These are phyloP conservation scores for Papilio aristodemus DNA, from an alignment of 1,140 invertebrate genomes.

Conservation along the genomic window DNA sequence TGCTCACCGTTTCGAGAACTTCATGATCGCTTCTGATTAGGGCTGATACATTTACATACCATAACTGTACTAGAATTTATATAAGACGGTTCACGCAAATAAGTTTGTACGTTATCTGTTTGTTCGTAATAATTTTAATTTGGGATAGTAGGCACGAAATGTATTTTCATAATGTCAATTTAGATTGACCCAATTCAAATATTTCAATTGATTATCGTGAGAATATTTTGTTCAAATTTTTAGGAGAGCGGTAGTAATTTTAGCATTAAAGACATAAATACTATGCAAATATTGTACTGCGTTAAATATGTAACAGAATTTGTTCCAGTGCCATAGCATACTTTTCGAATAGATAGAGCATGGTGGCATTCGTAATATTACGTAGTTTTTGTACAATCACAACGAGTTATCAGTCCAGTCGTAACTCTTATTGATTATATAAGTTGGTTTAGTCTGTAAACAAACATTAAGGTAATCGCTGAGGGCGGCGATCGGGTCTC, in stretches of 20 bases:
- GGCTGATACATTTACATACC: constrained; percentile 15
- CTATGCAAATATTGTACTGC: background rate
- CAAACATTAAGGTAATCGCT: constrained; percentile 11
- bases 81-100: background rate
- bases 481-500: constrained; percentile 46
- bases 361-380: no score
- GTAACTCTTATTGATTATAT: constrained; percentile 6
- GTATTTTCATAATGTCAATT: background rate
- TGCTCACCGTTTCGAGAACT: constrained; percentile 24
- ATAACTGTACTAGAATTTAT: background rate
- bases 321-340: background rate
- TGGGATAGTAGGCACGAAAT: background rate
- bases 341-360: background rate
- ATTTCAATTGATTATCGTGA: background rate
- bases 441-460: constrained; percentile 17
- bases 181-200: background rate
- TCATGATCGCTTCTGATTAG: constrained; percentile 27
- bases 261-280: background rate
- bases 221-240: background rate
- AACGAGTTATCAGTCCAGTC: background rate
- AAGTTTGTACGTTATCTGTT: background rate
- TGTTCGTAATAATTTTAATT: background rate
- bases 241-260: background rate
- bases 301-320: background rate
- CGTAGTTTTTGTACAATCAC: background rate